Conservation (phyloP, 1,140 invertebrate species). For the Caenorhabditis remanei region DNA sequence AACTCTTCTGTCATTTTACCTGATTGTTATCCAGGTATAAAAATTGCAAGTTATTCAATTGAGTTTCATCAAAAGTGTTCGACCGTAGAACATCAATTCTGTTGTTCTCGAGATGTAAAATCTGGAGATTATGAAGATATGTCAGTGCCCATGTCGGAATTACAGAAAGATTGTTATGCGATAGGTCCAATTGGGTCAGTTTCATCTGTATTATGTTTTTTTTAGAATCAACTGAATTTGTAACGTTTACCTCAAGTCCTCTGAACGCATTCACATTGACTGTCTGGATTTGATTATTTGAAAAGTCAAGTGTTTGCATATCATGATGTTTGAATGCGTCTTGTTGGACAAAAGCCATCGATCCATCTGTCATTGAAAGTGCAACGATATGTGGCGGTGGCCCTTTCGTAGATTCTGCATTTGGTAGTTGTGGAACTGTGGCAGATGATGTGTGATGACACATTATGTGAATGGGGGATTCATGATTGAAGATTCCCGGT, state of each 20-base stretch:
- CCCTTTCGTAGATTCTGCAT: conserved; percentile 10
- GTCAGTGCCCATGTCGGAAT: conserved; percentile 64
- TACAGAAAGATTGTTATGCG: conserved; percentile 60
- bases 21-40: conserved; percentile 63
- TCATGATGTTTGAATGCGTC: conserved; percentile 63
- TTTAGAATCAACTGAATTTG: background rate
- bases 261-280: conserved; percentile 66
- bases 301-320: conserved; percentile 62
- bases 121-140: conserved; percentile 62
- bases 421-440: conserved; percentile 56
- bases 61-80: conserved; percentile 66
- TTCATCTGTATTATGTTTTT: conserved; percentile 52
- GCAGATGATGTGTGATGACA: conserved; percentile 60
- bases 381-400: conserved; percentile 54
- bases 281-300: conserved; percentile 63
- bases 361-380: conserved; percentile 60
- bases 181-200: conserved; percentile 56
- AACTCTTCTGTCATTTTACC: background rate
- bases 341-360: conserved; percentile 57
- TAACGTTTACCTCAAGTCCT: conserved; percentile 61
- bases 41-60: conserved; percentile 63
- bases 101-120: conserved; percentile 61
- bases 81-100: conserved; percentile 56
- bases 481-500: conserved; percentile 9
- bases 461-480: conserved; percentile 53